Evolutionary conservation across 2,888 invertebrate species (phyloP).

Genomic region (Callyntrura guangdongensis): DNA sequence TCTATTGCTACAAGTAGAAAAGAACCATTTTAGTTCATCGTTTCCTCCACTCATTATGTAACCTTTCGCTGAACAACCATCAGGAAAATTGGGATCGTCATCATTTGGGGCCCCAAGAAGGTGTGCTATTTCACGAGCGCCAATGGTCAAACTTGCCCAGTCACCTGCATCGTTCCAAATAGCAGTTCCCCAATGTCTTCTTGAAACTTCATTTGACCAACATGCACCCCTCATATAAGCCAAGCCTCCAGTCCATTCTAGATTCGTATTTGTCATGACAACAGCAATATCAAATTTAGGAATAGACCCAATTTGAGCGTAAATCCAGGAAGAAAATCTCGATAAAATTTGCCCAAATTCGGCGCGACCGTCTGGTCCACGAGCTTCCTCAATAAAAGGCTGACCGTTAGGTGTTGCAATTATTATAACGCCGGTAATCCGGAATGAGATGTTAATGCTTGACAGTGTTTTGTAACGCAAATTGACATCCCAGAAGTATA

Average conservation of each 20-base stretch:
- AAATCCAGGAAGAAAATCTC: constrained; percentile 72
- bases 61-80: constrained; percentile 68
- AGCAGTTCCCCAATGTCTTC: constrained; percentile 54
- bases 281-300: constrained; percentile 78
- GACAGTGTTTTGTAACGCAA: constrained; percentile 74
- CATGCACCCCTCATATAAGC: constrained; percentile 76
- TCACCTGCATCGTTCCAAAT: constrained; percentile 78
- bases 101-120: constrained; percentile 81
- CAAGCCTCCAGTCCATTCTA: constrained; percentile 82
- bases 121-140: constrained; percentile 80
- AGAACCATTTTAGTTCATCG: constrained; percentile 75
- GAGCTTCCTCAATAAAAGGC: constrained; percentile 79
- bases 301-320: constrained; percentile 39
- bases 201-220: constrained; percentile 9
- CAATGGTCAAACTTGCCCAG: constrained; percentile 76
- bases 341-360: constrained; percentile 76
- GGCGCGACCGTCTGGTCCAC: constrained; percentile 76
- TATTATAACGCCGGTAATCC: constrained; percentile 71
- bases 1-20: constrained; percentile 78
- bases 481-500: constrained; percentile 81
- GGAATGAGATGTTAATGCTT: constrained; percentile 68
- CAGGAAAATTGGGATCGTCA: constrained; percentile 71
- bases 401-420: constrained; percentile 67
- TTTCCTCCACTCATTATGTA: constrained; percentile 79
- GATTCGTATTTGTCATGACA: constrained; percentile 66